phyloP scores from a whole-genome alignment of 2,113 vertebrate species.

The Athene cunicularia region DNA sequence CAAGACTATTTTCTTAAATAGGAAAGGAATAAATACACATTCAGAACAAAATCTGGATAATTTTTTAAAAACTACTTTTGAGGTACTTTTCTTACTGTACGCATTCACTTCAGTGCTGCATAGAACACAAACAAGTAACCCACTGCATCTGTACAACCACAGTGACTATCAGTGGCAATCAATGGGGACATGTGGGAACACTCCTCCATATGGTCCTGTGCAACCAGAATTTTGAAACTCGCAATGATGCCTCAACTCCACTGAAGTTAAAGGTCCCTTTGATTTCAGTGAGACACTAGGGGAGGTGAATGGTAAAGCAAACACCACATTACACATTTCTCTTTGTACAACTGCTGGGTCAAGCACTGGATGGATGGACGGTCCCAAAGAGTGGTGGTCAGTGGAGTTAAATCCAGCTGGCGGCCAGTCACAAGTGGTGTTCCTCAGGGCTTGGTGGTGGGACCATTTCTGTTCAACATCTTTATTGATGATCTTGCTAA shows the following conservation, averaged over 20 bases:
- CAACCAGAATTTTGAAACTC: not conserved
- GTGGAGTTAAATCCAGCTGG: too few relatives aligned
- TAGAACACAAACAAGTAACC: not conserved
- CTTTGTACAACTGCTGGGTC: accelerated
- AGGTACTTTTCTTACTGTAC: not conserved
- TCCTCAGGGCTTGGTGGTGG: too few relatives aligned
- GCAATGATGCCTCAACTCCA: not conserved
- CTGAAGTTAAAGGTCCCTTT: not conserved
- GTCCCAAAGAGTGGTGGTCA: too few relatives aligned
- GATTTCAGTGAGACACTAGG: not conserved
- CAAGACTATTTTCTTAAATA: not conserved
- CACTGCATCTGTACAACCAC: not conserved
- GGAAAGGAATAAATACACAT: not conserved
- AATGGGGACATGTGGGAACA: accelerated
- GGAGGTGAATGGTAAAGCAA: not conserved
- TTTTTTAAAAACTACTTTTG: not conserved
- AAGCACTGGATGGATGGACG: too few relatives aligned
- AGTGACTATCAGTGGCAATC: not conserved
- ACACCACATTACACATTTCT: not conserved
- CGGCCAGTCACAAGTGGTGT: too few relatives aligned
- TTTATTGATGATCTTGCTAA: too few relatives aligned
- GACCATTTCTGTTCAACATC: too few relatives aligned
- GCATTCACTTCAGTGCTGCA: not conserved
- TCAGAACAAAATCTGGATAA: not conserved
- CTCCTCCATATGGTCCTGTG: not conserved